Evolutionary conservation across 2,888 invertebrate species (phyloP).

Genomic region (Halocaridina rubra): DNA sequence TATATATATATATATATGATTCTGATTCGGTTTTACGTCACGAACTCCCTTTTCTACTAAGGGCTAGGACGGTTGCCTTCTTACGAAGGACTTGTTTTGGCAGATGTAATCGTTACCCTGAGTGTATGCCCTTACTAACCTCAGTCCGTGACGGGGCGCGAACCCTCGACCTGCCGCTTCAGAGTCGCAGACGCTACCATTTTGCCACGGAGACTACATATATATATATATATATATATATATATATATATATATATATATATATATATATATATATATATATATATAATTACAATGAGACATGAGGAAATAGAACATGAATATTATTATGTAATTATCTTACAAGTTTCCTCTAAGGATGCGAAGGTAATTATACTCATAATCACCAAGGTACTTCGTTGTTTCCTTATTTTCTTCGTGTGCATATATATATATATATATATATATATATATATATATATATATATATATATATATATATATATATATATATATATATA

Average conservation of each 20-base stretch:
- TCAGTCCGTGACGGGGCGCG: no score
- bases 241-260: background rate
- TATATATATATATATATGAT: constrained; percentile 1
- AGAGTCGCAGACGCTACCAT: no score
- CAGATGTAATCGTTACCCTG: no score
- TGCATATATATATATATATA: background rate
- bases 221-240: constrained; percentile 25
- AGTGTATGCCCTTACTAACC: no score
- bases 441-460: background rate
- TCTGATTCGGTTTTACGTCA: no score
- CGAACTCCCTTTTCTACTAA: no score
- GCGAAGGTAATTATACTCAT: background rate
- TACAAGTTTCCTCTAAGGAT: background rate
- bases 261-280: background rate
- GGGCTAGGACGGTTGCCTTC: no score
- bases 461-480: background rate
- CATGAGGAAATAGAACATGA: background rate
- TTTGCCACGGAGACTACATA: no score
- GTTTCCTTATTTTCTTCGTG: background rate
- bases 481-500: background rate
- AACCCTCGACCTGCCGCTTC: no score
- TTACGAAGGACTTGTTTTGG: no score
- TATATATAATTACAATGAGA: background rate
- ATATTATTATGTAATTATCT: background rate
- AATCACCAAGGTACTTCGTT: background rate